Conservation (phyloP, 2,888 invertebrate genomes). For the Dioctria rufipes region DNA sequence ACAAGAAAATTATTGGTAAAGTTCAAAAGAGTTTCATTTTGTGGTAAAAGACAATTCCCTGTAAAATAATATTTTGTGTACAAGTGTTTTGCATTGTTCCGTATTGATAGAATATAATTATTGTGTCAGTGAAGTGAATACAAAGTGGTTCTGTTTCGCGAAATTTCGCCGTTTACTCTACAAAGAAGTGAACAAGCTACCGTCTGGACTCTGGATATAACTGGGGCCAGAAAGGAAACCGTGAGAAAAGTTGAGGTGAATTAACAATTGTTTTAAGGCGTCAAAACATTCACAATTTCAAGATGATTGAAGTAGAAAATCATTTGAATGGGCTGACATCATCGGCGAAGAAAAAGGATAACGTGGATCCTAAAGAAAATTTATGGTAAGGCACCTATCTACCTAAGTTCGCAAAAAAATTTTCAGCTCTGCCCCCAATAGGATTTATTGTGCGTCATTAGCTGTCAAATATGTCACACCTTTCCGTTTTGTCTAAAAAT, state of each 20-base stretch:
- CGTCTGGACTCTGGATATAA: neutral
- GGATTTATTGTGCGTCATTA: constrained; percentile 29
- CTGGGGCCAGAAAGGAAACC: neutral
- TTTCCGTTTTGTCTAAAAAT: constrained; percentile 54
- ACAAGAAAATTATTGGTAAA: constrained; percentile 1
- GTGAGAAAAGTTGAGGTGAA: constrained; percentile 31
- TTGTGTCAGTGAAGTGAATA: constrained; percentile 15
- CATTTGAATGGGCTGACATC: constrained; percentile 56
- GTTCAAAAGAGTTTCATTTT: constrained; percentile 25
- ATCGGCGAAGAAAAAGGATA: constrained; percentile 54
- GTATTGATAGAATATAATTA: constrained; percentile 4
- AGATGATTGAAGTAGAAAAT: constrained; percentile 55
- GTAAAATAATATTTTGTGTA: neutral
- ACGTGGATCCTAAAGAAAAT: constrained; percentile 57
- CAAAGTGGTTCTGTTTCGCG: constrained; percentile 12
- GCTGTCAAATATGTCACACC: constrained; percentile 56
- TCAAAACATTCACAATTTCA: neutral
- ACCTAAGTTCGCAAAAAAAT: neutral
- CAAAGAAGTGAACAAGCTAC: constrained; percentile 21
- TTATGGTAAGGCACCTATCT: constrained; percentile 55
- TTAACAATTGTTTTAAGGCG: neutral
- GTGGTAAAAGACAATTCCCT: constrained; percentile 20
- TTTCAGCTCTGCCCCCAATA: neutral
- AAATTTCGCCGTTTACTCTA: constrained; percentile 37
- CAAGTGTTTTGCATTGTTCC: neutral